phyloP scores from a whole-genome alignment of 2,797 vertebrate species.

The Phylloscopus collybita region DNA sequence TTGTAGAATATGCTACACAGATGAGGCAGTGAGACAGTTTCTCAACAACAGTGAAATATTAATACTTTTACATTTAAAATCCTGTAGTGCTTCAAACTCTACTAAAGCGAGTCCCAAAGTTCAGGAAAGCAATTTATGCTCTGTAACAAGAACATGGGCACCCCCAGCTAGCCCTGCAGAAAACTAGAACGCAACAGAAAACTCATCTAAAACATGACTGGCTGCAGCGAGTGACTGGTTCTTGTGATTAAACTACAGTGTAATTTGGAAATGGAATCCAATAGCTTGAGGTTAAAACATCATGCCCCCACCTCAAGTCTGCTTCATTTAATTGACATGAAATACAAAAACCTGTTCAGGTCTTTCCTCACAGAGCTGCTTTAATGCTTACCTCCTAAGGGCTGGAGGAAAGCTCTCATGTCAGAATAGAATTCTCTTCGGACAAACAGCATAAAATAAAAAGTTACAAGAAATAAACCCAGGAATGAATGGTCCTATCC shows the following conservation, averaged over 20 bases:
- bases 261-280: constrained; percentile 60
- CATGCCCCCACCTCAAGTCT: background rate
- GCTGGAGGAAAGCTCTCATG: background rate
- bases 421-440: background rate
- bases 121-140: constrained; percentile 44
- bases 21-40: constrained; percentile 26
- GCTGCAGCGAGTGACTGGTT: background rate
- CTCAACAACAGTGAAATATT: constrained; percentile 62
- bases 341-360: background rate
- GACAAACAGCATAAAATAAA: constrained; percentile 23
- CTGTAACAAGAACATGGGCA: constrained; percentile 28
- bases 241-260: constrained; percentile 54
- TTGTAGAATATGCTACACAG: constrained; percentile 51
- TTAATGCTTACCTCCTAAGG: background rate
- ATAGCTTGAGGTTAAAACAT: constrained; percentile 32
- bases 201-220: constrained; percentile 50
- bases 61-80: constrained; percentile 63
- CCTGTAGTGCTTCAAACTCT: constrained; percentile 26
- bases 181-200: constrained; percentile 21
- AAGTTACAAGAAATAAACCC: constrained; percentile 18
- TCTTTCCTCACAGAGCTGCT: background rate
- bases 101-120: constrained; percentile 45
- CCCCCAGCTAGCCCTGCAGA: constrained; percentile 5
- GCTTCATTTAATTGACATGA: constrained; percentile 43
- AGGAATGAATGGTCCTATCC: background rate